Evolutionary conservation across 2,113 vertebrate genomes (phyloP).

Genomic region (Phrynocephalus versicolor): DNA sequence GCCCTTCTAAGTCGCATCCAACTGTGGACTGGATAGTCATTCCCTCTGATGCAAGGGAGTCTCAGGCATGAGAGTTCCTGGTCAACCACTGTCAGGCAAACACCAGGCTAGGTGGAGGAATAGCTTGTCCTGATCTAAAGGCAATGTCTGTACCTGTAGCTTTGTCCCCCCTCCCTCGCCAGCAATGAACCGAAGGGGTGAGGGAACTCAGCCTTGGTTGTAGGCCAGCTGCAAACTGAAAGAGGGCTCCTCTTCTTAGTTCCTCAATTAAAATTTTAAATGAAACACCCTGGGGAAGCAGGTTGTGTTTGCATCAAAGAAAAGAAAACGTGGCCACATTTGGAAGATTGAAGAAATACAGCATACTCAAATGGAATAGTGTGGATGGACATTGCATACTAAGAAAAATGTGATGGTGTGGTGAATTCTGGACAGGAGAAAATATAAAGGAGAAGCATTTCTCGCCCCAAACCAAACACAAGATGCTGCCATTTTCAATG

Average conservation of each 20-base stretch:
- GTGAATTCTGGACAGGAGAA: no score
- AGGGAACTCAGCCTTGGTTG: no score
- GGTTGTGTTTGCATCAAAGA: no score
- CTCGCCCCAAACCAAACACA: neutral
- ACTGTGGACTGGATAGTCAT: no score
- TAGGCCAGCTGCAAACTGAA: neutral
- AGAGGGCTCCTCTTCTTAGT: neutral
- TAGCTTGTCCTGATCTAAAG: neutral
- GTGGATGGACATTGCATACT: neutral
- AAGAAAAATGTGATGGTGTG: neutral
- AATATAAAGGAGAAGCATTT: neutral
- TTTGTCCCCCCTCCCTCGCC: no score
- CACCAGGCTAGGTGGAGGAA: neutral
- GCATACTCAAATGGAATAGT: neutral
- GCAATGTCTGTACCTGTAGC: neutral
- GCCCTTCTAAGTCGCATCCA: no score
- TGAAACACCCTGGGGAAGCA: neutral
- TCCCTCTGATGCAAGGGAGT: neutral
- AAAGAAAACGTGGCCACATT: neutral
- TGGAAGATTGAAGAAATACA: neutral
- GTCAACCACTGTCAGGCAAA: neutral
- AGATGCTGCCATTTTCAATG: no score
- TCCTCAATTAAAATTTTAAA: neutral
- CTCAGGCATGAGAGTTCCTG: neutral
- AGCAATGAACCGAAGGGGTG: no score